These are phyloP conservation scores for Stenopsyche tienmushanensis DNA, from an alignment of 1,140 invertebrate species.

Conservation along the genomic window DNA sequence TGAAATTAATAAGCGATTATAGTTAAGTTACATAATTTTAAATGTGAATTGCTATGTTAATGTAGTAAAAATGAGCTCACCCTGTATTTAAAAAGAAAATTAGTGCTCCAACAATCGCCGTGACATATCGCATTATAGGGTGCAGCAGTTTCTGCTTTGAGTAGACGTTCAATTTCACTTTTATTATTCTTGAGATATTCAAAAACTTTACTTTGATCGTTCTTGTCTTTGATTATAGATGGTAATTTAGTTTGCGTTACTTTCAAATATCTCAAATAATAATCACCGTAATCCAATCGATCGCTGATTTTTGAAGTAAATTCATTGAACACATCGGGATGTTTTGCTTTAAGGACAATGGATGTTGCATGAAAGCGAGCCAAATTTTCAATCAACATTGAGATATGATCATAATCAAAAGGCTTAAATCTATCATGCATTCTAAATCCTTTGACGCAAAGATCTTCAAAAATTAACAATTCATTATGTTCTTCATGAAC, in stretches of 20 bases:
- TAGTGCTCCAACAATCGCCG: slow-evolving; percentile 60
- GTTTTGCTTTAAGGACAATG: slow-evolving; percentile 51
- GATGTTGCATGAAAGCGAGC: slow-evolving; percentile 58
- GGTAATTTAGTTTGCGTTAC: slow-evolving; percentile 4
- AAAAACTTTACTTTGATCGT: background rate
- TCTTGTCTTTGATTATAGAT: too few relatives aligned
- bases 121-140: slow-evolving; percentile 53
- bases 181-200: background rate
- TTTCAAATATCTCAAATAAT: slow-evolving; percentile 9
- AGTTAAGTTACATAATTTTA: too few relatives aligned
- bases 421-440: slow-evolving; percentile 56
- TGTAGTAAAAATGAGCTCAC: too few relatives aligned
- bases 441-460: slow-evolving; percentile 51
- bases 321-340: slow-evolving; percentile 44
- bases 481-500: too few relatives aligned
- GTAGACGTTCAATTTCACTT: slow-evolving; percentile 11
- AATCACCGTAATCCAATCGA: too few relatives aligned
- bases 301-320: too few relatives aligned
- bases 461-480: slow-evolving; percentile 60
- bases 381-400: slow-evolving; percentile 52
- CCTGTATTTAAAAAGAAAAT: slow-evolving; percentile 55
- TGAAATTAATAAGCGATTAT: too few relatives aligned
- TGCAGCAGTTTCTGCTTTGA: slow-evolving; percentile 41
- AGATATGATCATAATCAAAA: slow-evolving; percentile 50
- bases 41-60: too few relatives aligned